Evolutionary conservation across 2,888 invertebrate species (phyloP).

Genomic region (Epinotia nisella): DNA sequence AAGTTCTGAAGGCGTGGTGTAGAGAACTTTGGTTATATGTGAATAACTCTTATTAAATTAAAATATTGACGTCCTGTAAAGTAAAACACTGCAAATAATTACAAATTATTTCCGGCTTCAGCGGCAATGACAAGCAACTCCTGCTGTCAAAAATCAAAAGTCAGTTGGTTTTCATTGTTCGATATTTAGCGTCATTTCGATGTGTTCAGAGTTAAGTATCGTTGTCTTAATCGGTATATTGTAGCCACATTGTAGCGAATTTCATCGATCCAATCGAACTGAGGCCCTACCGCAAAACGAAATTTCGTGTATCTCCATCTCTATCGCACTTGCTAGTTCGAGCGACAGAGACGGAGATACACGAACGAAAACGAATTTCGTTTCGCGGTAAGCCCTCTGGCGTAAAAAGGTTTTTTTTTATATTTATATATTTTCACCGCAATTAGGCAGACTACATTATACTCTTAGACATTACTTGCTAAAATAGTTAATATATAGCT

Average conservation of each 20-base stretch:
- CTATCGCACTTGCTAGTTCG: too few species aligned
- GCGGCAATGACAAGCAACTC: conserved; percentile 73
- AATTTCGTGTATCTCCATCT: too few species aligned
- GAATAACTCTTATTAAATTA: conserved; percentile 45
- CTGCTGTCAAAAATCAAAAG: conserved; percentile 45
- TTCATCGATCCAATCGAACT: not conserved
- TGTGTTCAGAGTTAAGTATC: not conserved
- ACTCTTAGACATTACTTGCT: too few species aligned
- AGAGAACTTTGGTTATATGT: conserved; percentile 39
- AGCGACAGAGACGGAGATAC: too few species aligned
- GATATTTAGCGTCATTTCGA: conserved; percentile 28
- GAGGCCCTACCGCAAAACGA: too few species aligned
- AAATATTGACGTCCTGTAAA: conserved; percentile 43
- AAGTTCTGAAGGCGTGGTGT: conserved; percentile 47
- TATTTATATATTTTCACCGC: not conserved
- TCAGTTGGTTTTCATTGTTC: conserved; percentile 31
- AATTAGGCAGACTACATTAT: not conserved
- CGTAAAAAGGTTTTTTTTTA: not conserved
- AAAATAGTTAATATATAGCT: too few species aligned
- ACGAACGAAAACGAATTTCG: too few species aligned
- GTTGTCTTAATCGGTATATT: not conserved
- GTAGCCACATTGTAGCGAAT: too few species aligned
- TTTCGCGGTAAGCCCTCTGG: too few species aligned
- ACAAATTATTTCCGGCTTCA: conserved; percentile 52
- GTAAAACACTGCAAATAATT: conserved; percentile 35